Evolutionary conservation across 2,113 vertebrate genomes (phyloP), one percentile per base, ranked within the genome.

Genomic region (Indri indri): DNA sequence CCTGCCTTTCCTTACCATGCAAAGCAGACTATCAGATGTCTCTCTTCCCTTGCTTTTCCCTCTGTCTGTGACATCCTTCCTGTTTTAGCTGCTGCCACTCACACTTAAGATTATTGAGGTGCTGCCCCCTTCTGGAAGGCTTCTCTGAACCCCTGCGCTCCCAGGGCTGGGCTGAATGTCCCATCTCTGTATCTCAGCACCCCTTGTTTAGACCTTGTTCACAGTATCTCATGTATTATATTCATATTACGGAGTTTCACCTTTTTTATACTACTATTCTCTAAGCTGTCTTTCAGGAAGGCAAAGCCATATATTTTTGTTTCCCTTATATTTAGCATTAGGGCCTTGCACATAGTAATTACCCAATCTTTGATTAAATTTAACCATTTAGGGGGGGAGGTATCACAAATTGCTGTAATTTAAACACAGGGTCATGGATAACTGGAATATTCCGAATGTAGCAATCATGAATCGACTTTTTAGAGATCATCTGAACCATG

Each of bases 401-500:
- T 54, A 22, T 6, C 23, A 52, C 30, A 88, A 59, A 71, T 30
- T 12, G 11, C 11, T 63, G 25, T 61, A 40, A 59, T 57, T 34
- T 22, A 70, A 87, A 61, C 76, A 84, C 22, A 47, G 32, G 50
- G 61, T 93, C 25, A 17, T 45, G 23, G 34, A 40, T 25, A 90
- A 59, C 81, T 45, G 93, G 70, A 96, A 88, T 82, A 71, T 82
- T 85, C 11, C 23, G 73, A 92, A 87, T 52, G 59, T 3, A 90
- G 18, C 25, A 45, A 70, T 61, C 34, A 61, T 5, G 61, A 88
- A 88, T 63, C 50, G 88, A 81, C 7, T 50, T 86, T 85, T 37
- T 54, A 92, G 61, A 88, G 86, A 63, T 57, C 63, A 79, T 61
- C 73, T 79, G 34, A 89, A 52, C 32, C 37, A 52, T 20, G 18